Evolutionary conservation across 2,888 invertebrate genomes (phyloP).

Genomic region (Fragum fragum): DNA sequence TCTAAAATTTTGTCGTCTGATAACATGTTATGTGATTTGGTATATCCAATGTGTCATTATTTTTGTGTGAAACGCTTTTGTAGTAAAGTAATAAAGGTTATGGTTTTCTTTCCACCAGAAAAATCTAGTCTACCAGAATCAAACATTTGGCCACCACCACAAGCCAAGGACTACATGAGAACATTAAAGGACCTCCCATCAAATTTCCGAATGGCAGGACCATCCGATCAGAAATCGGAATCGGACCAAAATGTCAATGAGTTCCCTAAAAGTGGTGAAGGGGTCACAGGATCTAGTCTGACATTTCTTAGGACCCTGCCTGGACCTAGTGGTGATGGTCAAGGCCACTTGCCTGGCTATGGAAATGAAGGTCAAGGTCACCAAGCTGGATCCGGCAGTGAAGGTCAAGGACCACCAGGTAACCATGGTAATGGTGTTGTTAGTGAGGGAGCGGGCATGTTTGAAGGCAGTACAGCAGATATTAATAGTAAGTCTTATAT

Average conservation of each 20-base stretch:
- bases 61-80: too few relatives aligned
- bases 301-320: background rate
- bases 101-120: constrained; percentile 24
- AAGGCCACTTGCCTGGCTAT: background rate
- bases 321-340: constrained; percentile 21
- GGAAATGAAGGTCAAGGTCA: background rate
- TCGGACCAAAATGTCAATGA: background rate
- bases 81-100: too few relatives aligned
- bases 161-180: constrained; percentile 71
- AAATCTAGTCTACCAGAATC: constrained; percentile 58
- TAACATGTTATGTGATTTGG: too few relatives aligned
- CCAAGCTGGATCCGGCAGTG: background rate
- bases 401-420: constrained; percentile 20
- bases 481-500: constrained; percentile 13
- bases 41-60: too few relatives aligned
- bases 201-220: constrained; percentile 63
- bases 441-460: background rate
- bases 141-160: constrained; percentile 79
- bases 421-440: constrained; percentile 7
- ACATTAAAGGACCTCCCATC: constrained; percentile 69
- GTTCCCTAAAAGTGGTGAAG: background rate
- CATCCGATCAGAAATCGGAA: background rate
- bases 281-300: background rate
- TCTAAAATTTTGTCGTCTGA: too few relatives aligned
- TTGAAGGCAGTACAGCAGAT: background rate